Conservation (phyloP, 2,888 invertebrate species). For the Odontomyia ornata region DNA sequence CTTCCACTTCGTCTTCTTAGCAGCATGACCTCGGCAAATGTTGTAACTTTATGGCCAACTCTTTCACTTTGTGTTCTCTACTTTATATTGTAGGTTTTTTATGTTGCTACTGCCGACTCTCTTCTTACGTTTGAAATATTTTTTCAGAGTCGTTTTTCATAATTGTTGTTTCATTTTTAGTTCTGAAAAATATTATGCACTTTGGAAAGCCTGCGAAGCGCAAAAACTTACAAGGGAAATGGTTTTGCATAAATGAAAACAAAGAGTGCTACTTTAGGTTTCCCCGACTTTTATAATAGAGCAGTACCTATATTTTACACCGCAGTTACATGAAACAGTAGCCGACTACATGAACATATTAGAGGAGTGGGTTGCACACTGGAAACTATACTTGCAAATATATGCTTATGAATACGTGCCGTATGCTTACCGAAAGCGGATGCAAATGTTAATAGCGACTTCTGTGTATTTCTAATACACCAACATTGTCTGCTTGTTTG, state of each 20-base stretch:
- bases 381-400: conserved; percentile 17
- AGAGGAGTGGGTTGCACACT: conserved; percentile 14
- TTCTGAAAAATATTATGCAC: conserved; percentile 41
- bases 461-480: background rate
- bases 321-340: background rate
- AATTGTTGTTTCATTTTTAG: conserved; percentile 39
- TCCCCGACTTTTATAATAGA: conserved; percentile 35
- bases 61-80: conserved; percentile 41
- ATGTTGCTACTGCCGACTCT: conserved; percentile 17
- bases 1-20: conserved; percentile 37
- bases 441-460: conserved; percentile 18
- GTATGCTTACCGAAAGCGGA: background rate
- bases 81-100: conserved; percentile 29
- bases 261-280: conserved; percentile 44
- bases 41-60: conserved; percentile 44
- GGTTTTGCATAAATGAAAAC: conserved; percentile 44
- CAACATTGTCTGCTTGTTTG: no score
- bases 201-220: conserved; percentile 41
- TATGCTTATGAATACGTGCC: conserved; percentile 21
- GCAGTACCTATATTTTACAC: conserved; percentile 33
- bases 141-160: conserved; percentile 36
- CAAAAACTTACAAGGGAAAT: conserved; percentile 44
- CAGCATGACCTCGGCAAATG: conserved; percentile 37
- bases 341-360: conserved; percentile 8
- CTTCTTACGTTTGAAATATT: conserved; percentile 31